phyloP scores from a whole-genome alignment of 2,888 invertebrate genomes.

The Villa cingulata region DNA sequence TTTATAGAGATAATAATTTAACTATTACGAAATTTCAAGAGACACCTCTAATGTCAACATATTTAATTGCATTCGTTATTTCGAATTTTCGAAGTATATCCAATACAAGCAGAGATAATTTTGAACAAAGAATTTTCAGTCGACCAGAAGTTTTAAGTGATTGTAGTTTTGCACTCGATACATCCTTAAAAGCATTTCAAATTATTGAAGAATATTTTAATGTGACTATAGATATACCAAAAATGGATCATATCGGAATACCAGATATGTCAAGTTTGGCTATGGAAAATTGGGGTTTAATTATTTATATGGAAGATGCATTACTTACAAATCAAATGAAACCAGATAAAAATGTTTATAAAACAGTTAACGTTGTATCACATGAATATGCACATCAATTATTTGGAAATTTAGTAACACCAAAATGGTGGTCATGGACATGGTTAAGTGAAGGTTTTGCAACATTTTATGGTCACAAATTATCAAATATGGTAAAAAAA shows the following conservation, averaged over 20 bases:
- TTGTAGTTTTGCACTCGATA: constrained; percentile 55
- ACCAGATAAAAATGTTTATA: too few species aligned
- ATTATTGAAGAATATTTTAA: constrained; percentile 58
- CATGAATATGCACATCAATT: constrained; percentile 60
- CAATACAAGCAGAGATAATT: constrained; percentile 6
- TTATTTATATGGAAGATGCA: constrained; percentile 42
- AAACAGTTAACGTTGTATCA: constrained; percentile 40
- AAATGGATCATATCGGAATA: constrained; percentile 78
- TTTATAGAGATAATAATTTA: not conserved
- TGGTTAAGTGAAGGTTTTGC: constrained; percentile 68
- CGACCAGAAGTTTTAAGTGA: constrained; percentile 24
- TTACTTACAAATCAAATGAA: constrained; percentile 10
- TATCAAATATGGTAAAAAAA: constrained; percentile 22
- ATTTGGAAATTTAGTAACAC: constrained; percentile 64
- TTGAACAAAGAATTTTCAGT: constrained; percentile 27
- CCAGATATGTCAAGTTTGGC: constrained; percentile 74
- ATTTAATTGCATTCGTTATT: constrained; percentile 67
- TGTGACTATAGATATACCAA: constrained; percentile 59
- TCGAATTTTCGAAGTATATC: constrained; percentile 36
- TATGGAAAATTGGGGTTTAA: constrained; percentile 91
- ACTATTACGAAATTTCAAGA: constrained; percentile 30
- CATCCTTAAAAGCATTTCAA: constrained; percentile 55
- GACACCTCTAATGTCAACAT: constrained; percentile 56
- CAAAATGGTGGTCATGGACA: constrained; percentile 54
- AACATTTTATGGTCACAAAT: constrained; percentile 25